Base-by-base conservation (phyloP, 2,888 invertebrate species). In the Acleris holmiana region DNA sequence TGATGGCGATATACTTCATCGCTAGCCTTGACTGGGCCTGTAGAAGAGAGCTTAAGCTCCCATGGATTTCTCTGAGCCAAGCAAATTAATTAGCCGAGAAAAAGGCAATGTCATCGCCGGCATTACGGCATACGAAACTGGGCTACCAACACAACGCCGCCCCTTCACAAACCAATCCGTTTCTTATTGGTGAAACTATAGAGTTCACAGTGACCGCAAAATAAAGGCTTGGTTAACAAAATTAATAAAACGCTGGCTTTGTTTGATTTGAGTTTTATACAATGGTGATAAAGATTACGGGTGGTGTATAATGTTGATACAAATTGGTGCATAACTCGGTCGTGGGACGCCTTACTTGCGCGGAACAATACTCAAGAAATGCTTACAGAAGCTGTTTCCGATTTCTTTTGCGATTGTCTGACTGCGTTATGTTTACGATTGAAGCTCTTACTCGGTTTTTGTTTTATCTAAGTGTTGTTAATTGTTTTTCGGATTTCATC, bases 31-130 rank as follows among this genome's bases (percentile, higher is more conserved):
- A 25, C 23, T 57, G 40, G 41, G 58, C 51, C 46, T 54, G 40
- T 17, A 23, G 49, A 63, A 50, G 35, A 56, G 50, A 54, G 57
- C 57, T 63, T 35, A 23, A 73, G 71, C 77, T 84, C 83, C 76
- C 84, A 84, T 84, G 73, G 86, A 85, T 87, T 87, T 87, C 86
- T 84, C 87, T 80, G 74, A 83, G 78, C 82, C 74, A 66, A 78
- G 78, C 79, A 78, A 86, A 87, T 86, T 86, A 86, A 86, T 86
- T 85, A 85, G 69, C 73, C 61, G 68, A 77, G 77, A 77, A 82
- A 84, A 78, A 68, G 77, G 68, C 76, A 79, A 80, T 85, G 86
- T 86, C 86, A 82, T 86, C 83, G 82, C 74, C 65, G 46, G 74
- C 80, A 76, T 76, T 76, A 77, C 72, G 66, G 71, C 73, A 75